Conservation (phyloP, 2,888 invertebrate genomes). For the Pharmacophagus antenor region DNA sequence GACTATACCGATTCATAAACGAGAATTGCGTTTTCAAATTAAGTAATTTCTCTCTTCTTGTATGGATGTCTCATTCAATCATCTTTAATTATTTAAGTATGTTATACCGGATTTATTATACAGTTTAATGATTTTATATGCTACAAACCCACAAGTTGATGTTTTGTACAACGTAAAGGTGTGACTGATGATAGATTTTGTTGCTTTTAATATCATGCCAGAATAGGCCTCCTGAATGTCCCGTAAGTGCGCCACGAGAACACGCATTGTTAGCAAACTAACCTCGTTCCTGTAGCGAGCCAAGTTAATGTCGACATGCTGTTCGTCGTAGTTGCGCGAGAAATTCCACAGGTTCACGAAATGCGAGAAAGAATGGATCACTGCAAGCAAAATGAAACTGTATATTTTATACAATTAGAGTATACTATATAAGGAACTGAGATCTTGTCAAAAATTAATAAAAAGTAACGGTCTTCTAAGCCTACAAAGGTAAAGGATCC, state of each 20-base stretch:
- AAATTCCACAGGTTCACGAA: constrained; percentile 79
- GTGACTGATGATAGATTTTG: too few species aligned
- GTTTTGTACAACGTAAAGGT: too few species aligned
- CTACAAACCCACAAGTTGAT: too few species aligned
- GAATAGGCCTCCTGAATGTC: constrained; percentile 13
- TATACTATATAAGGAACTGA: not conserved
- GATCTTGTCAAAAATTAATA: not conserved
- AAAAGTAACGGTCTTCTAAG: not conserved
- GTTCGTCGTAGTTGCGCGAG: constrained; percentile 71
- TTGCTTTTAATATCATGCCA: too few species aligned
- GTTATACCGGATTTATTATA: too few species aligned
- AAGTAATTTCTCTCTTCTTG: too few species aligned
- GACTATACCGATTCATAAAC: too few species aligned
- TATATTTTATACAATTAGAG: not conserved
- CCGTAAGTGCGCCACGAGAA: constrained; percentile 8
- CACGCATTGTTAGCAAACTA: constrained; percentile 40
- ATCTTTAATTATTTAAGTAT: too few species aligned
- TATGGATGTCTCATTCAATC: too few species aligned
- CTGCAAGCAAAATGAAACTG: constrained; percentile 50
- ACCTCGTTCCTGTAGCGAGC: constrained; percentile 72
- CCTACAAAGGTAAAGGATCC: too few species aligned
- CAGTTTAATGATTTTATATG: too few species aligned
- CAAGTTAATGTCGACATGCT: constrained; percentile 69
- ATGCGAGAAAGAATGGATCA: constrained; percentile 78
- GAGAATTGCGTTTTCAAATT: too few species aligned